phyloP scores from a whole-genome alignment of 1,140 invertebrate species.

The Drosophila saltans region DNA sequence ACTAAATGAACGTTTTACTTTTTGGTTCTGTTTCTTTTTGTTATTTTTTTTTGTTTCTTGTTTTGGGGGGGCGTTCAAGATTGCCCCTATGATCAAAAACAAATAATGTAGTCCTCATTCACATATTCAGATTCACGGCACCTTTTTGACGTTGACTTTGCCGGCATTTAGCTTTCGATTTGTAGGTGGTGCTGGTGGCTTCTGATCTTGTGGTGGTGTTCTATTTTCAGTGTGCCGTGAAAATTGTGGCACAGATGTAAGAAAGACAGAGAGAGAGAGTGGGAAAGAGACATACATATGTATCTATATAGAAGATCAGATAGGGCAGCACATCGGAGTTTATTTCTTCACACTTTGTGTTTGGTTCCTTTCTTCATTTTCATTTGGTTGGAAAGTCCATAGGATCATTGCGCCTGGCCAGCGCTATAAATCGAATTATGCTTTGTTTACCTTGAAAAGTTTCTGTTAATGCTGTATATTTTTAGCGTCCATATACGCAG shows the following conservation, averaged over 20 bases:
- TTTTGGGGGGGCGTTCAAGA: conserved; percentile 37
- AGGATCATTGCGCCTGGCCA: conserved; percentile 32
- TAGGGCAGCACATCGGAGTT: neutral
- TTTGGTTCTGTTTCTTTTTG: neutral
- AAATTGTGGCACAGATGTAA: conserved; percentile 48
- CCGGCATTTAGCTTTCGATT: conserved; percentile 39
- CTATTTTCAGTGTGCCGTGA: conserved; percentile 68
- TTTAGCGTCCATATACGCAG: conserved; percentile 47
- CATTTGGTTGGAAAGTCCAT: conserved; percentile 40
- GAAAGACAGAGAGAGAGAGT: neutral
- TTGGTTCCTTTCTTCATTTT: conserved; percentile 37
- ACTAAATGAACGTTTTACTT: conserved; percentile 12
- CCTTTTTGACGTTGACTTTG: conserved; percentile 46
- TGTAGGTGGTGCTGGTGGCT: neutral
- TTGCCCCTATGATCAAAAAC: conserved; percentile 32
- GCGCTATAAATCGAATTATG: conserved; percentile 55
- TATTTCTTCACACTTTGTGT: conserved; percentile 48
- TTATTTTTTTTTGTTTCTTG: no score
- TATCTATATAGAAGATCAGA: neutral
- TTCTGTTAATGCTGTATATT: conserved; percentile 58
- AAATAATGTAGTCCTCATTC: conserved; percentile 23
- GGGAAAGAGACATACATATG: neutral
- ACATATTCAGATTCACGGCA: conserved; percentile 20
- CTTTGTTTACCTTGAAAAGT: conserved; percentile 79
- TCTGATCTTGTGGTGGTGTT: conserved; percentile 47